These are phyloP conservation scores for Hypomesus transpacificus DNA, from an alignment of 2,113 vertebrate genomes.

Conservation along the genomic window DNA sequence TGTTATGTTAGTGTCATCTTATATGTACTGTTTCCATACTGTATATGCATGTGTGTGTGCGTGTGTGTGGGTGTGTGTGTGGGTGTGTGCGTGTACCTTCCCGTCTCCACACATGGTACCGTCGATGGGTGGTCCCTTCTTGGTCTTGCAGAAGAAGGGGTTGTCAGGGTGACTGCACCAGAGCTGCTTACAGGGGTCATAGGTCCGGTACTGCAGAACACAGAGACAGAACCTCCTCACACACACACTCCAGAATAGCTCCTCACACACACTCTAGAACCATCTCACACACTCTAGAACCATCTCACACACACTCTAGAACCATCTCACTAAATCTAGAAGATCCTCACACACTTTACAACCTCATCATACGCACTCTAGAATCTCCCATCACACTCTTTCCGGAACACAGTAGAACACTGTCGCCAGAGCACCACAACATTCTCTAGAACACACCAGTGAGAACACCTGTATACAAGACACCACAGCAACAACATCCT, in stretches of 20 bases:
- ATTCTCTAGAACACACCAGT: background rate
- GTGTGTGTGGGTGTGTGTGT: background rate
- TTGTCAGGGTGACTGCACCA: slow-evolving; percentile 99
- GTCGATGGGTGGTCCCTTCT: slow-evolving; percentile 96
- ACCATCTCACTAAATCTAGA: background rate
- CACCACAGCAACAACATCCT: slow-evolving; percentile 18
- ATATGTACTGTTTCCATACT: background rate
- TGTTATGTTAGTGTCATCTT: background rate
- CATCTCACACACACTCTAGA: background rate
- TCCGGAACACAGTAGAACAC: background rate
- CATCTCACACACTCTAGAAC: background rate
- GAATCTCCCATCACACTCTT: slow-evolving; percentile 3
- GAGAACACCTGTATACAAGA: background rate
- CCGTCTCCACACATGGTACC: slow-evolving; percentile 92
- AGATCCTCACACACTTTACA: background rate
- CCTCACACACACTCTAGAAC: slow-evolving; percentile 12
- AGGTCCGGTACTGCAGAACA: slow-evolving; percentile 85
- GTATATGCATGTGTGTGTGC: background rate
- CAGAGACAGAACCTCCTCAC: slow-evolving; percentile 46
- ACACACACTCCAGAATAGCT: slow-evolving; percentile 9
- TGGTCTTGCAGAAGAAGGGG: slow-evolving; percentile 98
- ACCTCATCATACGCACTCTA: background rate
- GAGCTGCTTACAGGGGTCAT: slow-evolving; percentile 95
- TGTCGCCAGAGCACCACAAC: background rate
- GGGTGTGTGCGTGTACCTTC: slow-evolving; percentile 74